Conservation (phyloP, 37 sponge, comb jelly and placozoan species). For the Oscarella lobularis region DNA sequence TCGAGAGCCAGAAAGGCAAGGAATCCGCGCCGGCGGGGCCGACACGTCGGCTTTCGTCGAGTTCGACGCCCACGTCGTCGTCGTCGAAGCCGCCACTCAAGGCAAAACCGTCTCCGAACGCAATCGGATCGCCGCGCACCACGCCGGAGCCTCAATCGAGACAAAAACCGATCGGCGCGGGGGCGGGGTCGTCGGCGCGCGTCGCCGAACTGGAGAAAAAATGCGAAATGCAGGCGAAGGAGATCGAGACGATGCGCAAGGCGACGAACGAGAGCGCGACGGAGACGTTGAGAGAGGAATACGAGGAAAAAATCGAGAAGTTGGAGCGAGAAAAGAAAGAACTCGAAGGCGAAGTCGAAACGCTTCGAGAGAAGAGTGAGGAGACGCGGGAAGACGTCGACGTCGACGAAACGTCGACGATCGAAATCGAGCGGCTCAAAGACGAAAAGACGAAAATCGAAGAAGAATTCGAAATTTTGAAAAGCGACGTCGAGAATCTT, state of each 20-base stretch:
- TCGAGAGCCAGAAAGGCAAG: background rate
- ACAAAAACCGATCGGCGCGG: background rate
- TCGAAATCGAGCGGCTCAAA: background rate
- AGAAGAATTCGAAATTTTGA: too few relatives aligned
- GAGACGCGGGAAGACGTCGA: background rate
- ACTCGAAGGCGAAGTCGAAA: background rate
- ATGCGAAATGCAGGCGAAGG: background rate
- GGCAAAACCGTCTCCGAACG: background rate
- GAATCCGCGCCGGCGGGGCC: background rate
- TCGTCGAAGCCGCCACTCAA: background rate
- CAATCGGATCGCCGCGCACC: background rate
- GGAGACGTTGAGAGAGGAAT: too few relatives aligned
- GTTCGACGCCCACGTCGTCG: background rate
- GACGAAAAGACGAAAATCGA: too few relatives aligned
- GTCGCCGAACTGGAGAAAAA: background rate
- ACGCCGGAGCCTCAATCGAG: background rate
- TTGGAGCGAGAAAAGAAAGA: constrained; percentile 7
- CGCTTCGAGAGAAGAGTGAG: background rate
- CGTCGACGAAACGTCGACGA: background rate
- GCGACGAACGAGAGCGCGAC: background rate
- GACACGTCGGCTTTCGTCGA: background rate
- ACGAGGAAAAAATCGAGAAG: too few relatives aligned
- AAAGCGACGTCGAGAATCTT: too few relatives aligned
- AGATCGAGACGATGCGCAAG: background rate
- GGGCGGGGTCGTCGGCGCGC: background rate